A percentile compares a stretch with the other conserved stretches of the same genome.
Conservation (phyloP, 2,113 vertebrate genomes). For the Lethenteron reissneri region DNA sequence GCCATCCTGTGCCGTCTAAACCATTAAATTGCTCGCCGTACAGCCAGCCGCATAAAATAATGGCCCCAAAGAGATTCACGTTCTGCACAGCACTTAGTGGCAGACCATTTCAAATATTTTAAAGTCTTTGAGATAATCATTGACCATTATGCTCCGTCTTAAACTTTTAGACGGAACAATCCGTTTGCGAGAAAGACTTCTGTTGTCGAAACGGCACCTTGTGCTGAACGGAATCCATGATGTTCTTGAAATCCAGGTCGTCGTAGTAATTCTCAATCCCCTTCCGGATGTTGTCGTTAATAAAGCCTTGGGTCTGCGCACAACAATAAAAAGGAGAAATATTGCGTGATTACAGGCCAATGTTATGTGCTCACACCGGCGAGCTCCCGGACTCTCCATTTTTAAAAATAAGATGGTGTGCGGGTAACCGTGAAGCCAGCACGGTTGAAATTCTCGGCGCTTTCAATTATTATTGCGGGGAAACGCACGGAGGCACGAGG, state of each 20-base stretch:
- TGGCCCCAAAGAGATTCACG: background rate
- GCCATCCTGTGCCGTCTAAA: too few relatives aligned
- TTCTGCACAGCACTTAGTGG: background rate
- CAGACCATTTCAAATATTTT: background rate
- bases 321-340: too few relatives aligned
- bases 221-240: slow-evolving; percentile 58
- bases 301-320: background rate
- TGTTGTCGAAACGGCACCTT: slow-evolving; percentile 27
- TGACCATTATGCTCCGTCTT: background rate
- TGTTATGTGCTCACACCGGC: too few relatives aligned
- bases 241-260: slow-evolving; percentile 75
- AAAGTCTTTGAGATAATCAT: background rate
- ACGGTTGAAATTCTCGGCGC: too few relatives aligned
- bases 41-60: slow-evolving; percentile 1
- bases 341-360: too few relatives aligned
- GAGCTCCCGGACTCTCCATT: too few relatives aligned
- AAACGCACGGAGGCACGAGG: too few relatives aligned
- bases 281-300: slow-evolving; percentile 29
- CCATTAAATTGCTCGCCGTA: background rate
- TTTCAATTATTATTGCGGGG: too few relatives aligned
- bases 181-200: background rate
- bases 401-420: too few relatives aligned
- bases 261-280: slow-evolving; percentile 70
- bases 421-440: too few relatives aligned
- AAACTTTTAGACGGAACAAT: background rate